Conservation (phyloP, 2,113 vertebrate species). For the Cisticola juncidis region DNA sequence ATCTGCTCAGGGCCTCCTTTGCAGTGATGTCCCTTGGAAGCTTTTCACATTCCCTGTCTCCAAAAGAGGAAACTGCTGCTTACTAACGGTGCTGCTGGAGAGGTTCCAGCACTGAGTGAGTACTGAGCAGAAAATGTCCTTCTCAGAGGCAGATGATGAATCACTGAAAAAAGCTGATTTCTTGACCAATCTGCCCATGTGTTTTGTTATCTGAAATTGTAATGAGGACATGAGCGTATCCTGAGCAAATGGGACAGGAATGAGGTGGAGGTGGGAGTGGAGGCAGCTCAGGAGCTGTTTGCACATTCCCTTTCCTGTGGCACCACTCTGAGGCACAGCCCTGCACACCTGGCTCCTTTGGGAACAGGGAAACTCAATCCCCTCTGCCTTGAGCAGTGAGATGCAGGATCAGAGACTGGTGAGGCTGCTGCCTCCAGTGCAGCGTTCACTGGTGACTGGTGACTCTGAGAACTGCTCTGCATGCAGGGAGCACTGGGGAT, state of each 20-base stretch:
- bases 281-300: background rate
- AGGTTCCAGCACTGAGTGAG: background rate
- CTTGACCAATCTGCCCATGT: background rate
- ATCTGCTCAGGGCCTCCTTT: background rate
- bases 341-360: background rate
- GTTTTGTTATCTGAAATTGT: constrained; percentile 16
- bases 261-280: background rate
- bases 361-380: background rate
- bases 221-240: background rate
- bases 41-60: background rate
- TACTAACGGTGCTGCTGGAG: background rate
- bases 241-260: background rate
- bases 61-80: background rate
- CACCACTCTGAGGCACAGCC: background rate
- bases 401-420: background rate
- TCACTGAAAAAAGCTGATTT: background rate
- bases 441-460: background rate
- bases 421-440: background rate
- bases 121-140: background rate
- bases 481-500: background rate
- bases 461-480: background rate
- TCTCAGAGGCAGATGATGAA: constrained; percentile 35
- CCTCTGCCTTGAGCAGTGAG: background rate
- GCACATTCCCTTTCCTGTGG: fast-evolving
- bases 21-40: background rate